Conservation (phyloP, 2,888 invertebrate genomes). For the Ceramica pisi region DNA sequence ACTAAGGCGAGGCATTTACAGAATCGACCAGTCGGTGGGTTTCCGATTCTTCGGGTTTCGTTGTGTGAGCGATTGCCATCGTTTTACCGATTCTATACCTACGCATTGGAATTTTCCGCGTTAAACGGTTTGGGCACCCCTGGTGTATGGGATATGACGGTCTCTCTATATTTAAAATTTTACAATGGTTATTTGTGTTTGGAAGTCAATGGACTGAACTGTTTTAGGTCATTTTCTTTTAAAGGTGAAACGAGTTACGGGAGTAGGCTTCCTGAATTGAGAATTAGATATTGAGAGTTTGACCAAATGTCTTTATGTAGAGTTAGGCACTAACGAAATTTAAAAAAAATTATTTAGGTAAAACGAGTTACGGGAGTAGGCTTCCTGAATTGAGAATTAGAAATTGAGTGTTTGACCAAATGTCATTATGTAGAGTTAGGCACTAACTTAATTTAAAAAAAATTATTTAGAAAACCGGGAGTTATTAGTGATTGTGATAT, state of each 20-base stretch:
- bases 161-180: constrained; percentile 11
- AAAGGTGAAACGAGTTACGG: background rate
- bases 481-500: too few relatives aligned
- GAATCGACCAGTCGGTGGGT: too few relatives aligned
- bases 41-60: too few relatives aligned
- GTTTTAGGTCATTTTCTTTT: background rate
- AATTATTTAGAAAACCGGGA: too few relatives aligned
- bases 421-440: background rate
- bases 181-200: background rate
- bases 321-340: background rate
- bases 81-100: background rate
- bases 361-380: too few relatives aligned
- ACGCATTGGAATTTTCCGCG: background rate
- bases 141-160: constrained; percentile 15
- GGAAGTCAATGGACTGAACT: constrained; percentile 3
- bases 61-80: background rate
- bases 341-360: too few relatives aligned
- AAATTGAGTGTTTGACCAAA: background rate
- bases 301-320: background rate
- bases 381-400: background rate
- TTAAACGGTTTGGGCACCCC: background rate
- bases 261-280: background rate
- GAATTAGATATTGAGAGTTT: background rate
- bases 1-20: too few relatives aligned
- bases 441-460: background rate